phyloP scores from a whole-genome alignment of 2,888 invertebrate species.

The Apantesis nais region DNA sequence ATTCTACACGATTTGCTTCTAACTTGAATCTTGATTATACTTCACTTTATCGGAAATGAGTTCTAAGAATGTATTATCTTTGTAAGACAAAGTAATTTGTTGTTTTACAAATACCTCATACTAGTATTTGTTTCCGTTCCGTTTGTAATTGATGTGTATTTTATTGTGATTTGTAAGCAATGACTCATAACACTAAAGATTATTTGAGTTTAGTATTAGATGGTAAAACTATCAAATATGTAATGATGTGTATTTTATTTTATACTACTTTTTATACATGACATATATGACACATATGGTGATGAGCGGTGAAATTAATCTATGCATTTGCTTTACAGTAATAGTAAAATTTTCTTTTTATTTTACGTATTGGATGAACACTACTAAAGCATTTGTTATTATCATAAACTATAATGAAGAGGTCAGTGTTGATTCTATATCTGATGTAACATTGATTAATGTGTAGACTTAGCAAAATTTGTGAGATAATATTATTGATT shows the following conservation, averaged over 20 bases:
- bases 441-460: neutral
- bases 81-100: constrained; percentile 29
- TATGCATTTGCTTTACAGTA: neutral
- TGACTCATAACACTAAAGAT: neutral
- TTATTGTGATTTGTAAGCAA: constrained; percentile 22
- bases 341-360: neutral
- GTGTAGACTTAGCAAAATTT: neutral
- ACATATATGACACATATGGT: neutral
- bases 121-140: constrained; percentile 27
- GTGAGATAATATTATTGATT: constrained; percentile 11
- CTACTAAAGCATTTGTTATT: neutral
- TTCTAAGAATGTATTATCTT: constrained; percentile 48
- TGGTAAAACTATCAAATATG: neutral
- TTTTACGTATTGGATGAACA: neutral
- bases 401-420: neutral
- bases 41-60: constrained; percentile 58
- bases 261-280: neutral
- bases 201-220: neutral
- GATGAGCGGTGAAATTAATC: neutral
- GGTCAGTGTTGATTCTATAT: neutral
- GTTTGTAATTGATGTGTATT: constrained; percentile 16
- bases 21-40: constrained; percentile 67
- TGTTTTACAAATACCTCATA: constrained; percentile 19
- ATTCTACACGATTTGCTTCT: constrained; percentile 70
- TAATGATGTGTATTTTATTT: neutral